phyloP scores from a whole-genome alignment of 1,140 invertebrate species.

The Charaxes varanes region DNA sequence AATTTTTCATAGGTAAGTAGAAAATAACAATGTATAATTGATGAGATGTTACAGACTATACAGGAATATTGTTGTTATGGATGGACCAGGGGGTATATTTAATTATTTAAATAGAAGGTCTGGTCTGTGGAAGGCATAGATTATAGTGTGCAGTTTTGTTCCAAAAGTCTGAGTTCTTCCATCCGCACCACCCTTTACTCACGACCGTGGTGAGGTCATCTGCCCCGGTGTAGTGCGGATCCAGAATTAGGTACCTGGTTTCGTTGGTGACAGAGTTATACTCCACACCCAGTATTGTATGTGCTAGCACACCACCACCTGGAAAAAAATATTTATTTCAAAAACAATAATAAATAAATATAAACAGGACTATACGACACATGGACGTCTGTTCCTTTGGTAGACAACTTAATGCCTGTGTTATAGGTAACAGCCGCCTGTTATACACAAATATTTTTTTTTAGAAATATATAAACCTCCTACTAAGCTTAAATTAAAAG shows the following conservation, averaged over 20 bases:
- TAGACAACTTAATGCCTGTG: too few relatives aligned
- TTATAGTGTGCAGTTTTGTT: slow-evolving; percentile 95
- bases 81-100: not conserved
- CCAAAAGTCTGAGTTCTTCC: slow-evolving; percentile 95
- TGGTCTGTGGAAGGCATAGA: slow-evolving; percentile 90
- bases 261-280: slow-evolving; percentile 86
- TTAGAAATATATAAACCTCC: too few relatives aligned
- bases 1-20: too few relatives aligned
- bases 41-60: not conserved
- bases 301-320: slow-evolving; percentile 97
- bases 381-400: too few relatives aligned
- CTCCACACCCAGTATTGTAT: slow-evolving; percentile 97
- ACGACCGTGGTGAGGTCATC: slow-evolving; percentile 83
- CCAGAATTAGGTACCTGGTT: slow-evolving; percentile 93
- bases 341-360: too few relatives aligned
- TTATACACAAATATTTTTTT: too few relatives aligned
- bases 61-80: not conserved
- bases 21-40: too few relatives aligned
- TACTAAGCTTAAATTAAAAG: too few relatives aligned
- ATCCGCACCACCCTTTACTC: slow-evolving; percentile 94
- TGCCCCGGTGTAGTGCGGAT: slow-evolving; percentile 96
- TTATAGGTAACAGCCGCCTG: too few relatives aligned
- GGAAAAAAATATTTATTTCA: slow-evolving; percentile 21
- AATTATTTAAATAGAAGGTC: slow-evolving; percentile 42
- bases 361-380: too few relatives aligned